Evolutionary conservation across 1,140 invertebrate genomes (phyloP), one percentile per base, ranked within the genome.

Genomic region (Drosophila chauvacae): DNA sequence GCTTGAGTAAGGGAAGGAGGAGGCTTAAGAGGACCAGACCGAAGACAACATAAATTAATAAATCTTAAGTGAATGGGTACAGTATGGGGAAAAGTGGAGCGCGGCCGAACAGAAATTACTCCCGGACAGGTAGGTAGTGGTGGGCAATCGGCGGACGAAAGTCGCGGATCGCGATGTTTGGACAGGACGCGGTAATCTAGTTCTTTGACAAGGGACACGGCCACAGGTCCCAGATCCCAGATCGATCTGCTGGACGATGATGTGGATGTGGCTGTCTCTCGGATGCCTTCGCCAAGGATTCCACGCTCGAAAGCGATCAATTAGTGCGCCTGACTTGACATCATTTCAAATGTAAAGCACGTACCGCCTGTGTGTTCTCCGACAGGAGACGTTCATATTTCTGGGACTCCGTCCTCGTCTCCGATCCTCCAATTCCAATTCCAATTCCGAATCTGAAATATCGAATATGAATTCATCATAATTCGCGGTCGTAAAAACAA

Each of bases 281-380:
- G 65, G 58, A 56, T 62, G 61, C 45, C 62, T 74, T 77, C 51
- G 68, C 66, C 23, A 44, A 68, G 65, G 79, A 82, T 68, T 88
- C 69, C 68, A 69, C 73, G 79, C 64, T 83, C 77, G 74, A 81
- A 91, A 84, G 77, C 84, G 87, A 92, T 92, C 91, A 92, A 92
- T 92, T 92, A 92, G 91, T 92, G 91, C 64, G 45, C 44, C 72
- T 69, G 85, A 80, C 71, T 86, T 84, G 73, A 51, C 78, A 79
- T 83, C 78, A 77, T 84, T 92, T 92, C 74, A 86, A 92, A 92
- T 92, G 81, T 91, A 83, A 87, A 81, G 87, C 91, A 92, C 91
- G 91, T 91, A 91, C 90, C 61, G 80, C 86, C 59, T 91, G 90
- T 91, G 90, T 91, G 90, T 92, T 88, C 85, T 75, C 42, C 23